Evolutionary conservation across 1,140 invertebrate species (phyloP).

Genomic region (Drosophila busckii): DNA sequence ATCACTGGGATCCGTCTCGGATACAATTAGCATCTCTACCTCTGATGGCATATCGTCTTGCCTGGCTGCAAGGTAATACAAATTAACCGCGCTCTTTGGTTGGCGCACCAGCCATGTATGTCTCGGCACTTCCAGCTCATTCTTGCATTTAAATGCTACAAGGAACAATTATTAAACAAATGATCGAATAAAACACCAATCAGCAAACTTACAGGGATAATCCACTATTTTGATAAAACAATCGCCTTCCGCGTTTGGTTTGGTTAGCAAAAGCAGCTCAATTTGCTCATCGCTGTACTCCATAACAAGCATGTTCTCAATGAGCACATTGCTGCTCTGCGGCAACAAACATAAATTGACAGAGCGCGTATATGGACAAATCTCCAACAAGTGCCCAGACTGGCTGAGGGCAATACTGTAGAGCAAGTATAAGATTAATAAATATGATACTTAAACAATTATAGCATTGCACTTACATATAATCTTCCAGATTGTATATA

Average conservation of each 20-base stretch:
- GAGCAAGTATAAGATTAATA: not conserved
- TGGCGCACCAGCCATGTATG: conserved; percentile 67
- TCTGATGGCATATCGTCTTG: conserved; percentile 33
- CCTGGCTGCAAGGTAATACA: conserved; percentile 63
- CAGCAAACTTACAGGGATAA: conserved; percentile 58
- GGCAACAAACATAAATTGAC: conserved; percentile 15
- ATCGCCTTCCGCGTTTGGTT: conserved; percentile 24
- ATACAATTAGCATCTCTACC: conserved; percentile 71
- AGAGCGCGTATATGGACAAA: conserved; percentile 64
- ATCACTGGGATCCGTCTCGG: conserved; percentile 74
- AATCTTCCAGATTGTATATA: conserved; percentile 62
- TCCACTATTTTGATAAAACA: conserved; percentile 64
- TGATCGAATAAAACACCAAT: no score
- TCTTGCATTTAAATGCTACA: conserved; percentile 63
- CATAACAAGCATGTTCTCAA: conserved; percentile 67
- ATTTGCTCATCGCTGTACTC: conserved; percentile 64
- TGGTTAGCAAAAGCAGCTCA: conserved; percentile 63
- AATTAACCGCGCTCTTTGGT: conserved; percentile 69
- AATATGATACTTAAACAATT: not conserved
- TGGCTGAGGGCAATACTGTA: conserved; percentile 55
- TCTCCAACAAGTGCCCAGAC: conserved; percentile 60
- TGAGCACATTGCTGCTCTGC: conserved; percentile 23
- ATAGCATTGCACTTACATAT: conserved; percentile 41
- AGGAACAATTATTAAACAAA: not conserved
- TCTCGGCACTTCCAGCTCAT: conserved; percentile 58